Conservation (phyloP, 2,113 vertebrate species). For the Suncus etruscus region DNA sequence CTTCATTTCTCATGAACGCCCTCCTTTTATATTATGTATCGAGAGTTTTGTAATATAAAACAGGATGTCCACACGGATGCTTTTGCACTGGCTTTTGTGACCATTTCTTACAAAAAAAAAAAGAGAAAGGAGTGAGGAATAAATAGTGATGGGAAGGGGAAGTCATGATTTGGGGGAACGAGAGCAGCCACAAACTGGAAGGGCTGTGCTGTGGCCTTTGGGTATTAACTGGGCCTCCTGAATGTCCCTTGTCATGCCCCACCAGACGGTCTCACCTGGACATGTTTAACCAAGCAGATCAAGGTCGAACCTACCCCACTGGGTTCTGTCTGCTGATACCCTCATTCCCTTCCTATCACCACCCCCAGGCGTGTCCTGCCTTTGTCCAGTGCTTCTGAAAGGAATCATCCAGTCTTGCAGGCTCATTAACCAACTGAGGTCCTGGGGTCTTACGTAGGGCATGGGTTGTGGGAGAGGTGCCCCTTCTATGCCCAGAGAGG, state of each 20-base stretch:
- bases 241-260: neutral
- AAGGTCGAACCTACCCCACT: rapidly evolving
- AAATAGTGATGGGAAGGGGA: slow-evolving; percentile 85
- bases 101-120: slow-evolving; percentile 86
- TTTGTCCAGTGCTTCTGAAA: neutral
- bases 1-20: slow-evolving; percentile 83
- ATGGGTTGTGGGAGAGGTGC: rapidly evolving
- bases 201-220: neutral
- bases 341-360: too few species aligned
- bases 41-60: slow-evolving; percentile 86
- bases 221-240: too few species aligned
- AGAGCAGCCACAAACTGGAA: neutral
- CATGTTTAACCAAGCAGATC: neutral
- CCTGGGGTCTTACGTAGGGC: too few species aligned
- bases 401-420: neutral
- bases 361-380: too few species aligned
- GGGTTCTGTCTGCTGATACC: neutral
- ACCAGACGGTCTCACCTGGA: neutral
- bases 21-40: slow-evolving; percentile 86
- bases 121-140: slow-evolving; percentile 76
- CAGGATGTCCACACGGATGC: slow-evolving; percentile 81
- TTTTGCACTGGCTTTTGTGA: slow-evolving; percentile 86
- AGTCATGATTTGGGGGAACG: slow-evolving; percentile 81
- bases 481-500: neutral
- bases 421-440: neutral